A percentile compares a stretch with the other conserved stretches of the same genome.
These are phyloP conservation scores for Palythoa grandiflora DNA, from an alignment of 92 coral and sea anemone genomes.

Conservation along the genomic window DNA sequence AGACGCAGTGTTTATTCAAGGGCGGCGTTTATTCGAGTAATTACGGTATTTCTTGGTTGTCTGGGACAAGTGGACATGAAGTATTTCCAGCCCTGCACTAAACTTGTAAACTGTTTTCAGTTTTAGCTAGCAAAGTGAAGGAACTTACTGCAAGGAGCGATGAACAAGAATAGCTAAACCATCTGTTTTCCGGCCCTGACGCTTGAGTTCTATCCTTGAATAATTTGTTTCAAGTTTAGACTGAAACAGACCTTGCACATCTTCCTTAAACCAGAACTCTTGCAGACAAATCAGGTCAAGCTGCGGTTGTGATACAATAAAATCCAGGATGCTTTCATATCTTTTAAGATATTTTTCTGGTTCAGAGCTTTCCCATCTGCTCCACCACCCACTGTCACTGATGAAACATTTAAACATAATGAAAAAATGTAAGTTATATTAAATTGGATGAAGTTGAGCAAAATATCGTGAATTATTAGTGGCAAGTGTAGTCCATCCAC, in stretches of 20 bases:
- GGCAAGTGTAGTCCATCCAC: too few relatives aligned
- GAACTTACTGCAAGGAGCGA: slow-evolving; percentile 79
- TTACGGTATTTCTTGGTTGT: too few relatives aligned
- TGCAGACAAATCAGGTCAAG: slow-evolving; percentile 89
- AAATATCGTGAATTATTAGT: too few relatives aligned
- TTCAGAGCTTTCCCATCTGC: slow-evolving; percentile 82
- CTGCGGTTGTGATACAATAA: slow-evolving; percentile 74
- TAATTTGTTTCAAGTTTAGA: slow-evolving; percentile 81
- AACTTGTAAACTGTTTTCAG: not conserved
- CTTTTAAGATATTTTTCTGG: slow-evolving; percentile 88
- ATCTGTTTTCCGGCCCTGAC: slow-evolving; percentile 93
- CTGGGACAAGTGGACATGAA: too few relatives aligned
- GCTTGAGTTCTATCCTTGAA: slow-evolving; percentile 80
- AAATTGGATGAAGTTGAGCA: too few relatives aligned
- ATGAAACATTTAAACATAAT: not conserved
- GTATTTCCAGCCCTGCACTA: not conserved
- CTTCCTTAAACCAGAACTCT: slow-evolving; percentile 95
- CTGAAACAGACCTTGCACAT: slow-evolving; percentile 84
- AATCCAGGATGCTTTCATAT: slow-evolving; percentile 74
- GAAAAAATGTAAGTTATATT: too few relatives aligned
- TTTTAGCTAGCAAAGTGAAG: too few relatives aligned
- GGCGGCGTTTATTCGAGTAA: too few relatives aligned
- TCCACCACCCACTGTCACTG: slow-evolving; percentile 84
- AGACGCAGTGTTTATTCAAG: too few relatives aligned
- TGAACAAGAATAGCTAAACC: slow-evolving; percentile 93